Base-by-base conservation (phyloP, 2,888 invertebrate species). In the Drosophila atripex region DNA sequence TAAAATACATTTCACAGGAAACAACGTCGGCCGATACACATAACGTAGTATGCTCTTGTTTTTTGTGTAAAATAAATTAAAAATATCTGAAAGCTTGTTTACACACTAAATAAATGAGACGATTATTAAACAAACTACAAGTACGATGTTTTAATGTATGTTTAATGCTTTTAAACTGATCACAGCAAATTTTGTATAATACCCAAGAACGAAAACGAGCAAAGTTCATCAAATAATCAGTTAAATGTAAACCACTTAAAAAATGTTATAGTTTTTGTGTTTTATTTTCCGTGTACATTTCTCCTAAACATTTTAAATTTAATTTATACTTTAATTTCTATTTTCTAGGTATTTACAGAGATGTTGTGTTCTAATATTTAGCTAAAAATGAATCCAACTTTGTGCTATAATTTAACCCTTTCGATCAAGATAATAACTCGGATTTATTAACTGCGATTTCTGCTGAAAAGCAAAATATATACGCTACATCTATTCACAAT, bases 161-260 rank as follows among this genome's bases (percentile, higher is more conserved):
- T 56, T 65, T 71, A 68, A 64, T 73, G 63, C 70, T 68, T 77
- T 76, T 82, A 61, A 87, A 83, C 77, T 75, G 88, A 87, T 83
- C 83, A 83, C 83, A 83, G 83, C 88, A 77, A 78, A 87, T 87
- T 78, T 69, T 71, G 78, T 59, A 53, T 61, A 79, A 78, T 78
- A 87, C 77, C 76, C 80, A 80, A 71, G 54, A 71, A 76, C 70
- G 49, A 30, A 45, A 39, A 50, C 51, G 54, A 64, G 58, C 46
- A 51, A 56, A 59, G 18, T 46, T 52, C 11, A 47, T 52, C 11
- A 47, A 16, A n/a, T 18, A 12, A 35, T 16, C 14, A 35, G n/a
- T 8, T 35, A 18, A 46, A 3, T 16, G 8, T 30, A 21, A 54
- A n/a, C 18, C 2, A 14, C 25, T 14, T 58, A 51, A 23, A 51